Conservation (phyloP, 2,888 invertebrate species). For the Pristionchus mayeri region DNA sequence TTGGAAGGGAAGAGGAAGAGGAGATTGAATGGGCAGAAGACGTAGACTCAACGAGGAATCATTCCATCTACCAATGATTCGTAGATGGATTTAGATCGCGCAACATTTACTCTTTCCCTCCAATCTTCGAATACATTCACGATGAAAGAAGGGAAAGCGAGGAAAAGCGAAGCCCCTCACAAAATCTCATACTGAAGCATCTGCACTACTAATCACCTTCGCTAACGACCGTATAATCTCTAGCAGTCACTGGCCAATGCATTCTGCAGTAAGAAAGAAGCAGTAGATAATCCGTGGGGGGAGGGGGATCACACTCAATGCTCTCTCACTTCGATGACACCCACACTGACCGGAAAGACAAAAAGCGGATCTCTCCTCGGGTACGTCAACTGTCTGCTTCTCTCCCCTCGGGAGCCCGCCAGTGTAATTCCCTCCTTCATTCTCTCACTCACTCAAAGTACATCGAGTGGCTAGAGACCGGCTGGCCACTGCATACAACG, state of each 20-base stretch:
- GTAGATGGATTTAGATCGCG: not conserved
- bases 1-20: not conserved
- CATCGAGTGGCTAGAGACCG: slow-evolving; percentile 35
- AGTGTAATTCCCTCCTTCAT: slow-evolving; percentile 28
- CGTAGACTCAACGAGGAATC: not conserved
- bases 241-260: not conserved
- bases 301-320: not conserved
- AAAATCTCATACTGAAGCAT: not conserved
- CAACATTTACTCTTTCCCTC: not conserved
- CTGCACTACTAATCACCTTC: not conserved
- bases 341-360: slow-evolving; percentile 23
- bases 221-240: too few species aligned
- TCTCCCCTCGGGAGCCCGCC: not conserved
- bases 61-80: not conserved
- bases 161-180: not conserved
- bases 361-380: not conserved
- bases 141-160: not conserved
- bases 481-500: slow-evolving; percentile 28
- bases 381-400: slow-evolving; percentile 17
- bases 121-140: not conserved
- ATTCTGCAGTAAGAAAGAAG: not conserved
- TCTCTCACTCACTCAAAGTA: slow-evolving; percentile 38
- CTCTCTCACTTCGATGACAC: slow-evolving; percentile 1
- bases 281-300: not conserved
- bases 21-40: not conserved